A percentile compares a stretch with the other conserved stretches of the same genome.
Evolutionary conservation across 2,888 invertebrate genomes (phyloP).

Genomic region (Chorisops tibialis): DNA sequence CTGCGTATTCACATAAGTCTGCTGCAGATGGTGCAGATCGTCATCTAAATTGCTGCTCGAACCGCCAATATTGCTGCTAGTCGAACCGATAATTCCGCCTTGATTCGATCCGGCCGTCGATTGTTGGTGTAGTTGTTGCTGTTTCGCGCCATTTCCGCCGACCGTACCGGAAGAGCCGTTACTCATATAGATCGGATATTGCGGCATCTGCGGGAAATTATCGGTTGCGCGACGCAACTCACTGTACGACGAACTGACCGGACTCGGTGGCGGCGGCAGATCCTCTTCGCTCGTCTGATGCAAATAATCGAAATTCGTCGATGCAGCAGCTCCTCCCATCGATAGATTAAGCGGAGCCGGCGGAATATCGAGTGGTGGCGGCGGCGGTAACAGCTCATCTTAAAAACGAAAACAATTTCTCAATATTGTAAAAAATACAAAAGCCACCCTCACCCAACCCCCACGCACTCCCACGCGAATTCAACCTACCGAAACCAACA

Average conservation of each 20-base stretch:
- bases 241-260: conserved; percentile 87
- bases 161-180: background rate
- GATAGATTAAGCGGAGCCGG: conserved; percentile 52
- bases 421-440: background rate
- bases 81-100: no score
- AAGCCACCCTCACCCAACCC: no score
- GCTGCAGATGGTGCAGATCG: conserved; percentile 7
- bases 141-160: background rate
- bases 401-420: conserved; percentile 35
- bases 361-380: conserved; percentile 57
- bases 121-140: background rate
- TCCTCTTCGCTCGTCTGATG: conserved; percentile 56
- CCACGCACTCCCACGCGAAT: background rate
- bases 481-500: conserved; percentile 40
- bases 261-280: conserved; percentile 78
- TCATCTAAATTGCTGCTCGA: background rate
- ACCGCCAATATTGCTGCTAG: background rate
- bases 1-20: conserved; percentile 38
- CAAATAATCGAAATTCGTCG: conserved; percentile 46
- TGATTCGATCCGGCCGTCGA: no score
- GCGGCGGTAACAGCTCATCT: conserved; percentile 59
- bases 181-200: conserved; percentile 29
- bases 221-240: conserved; percentile 79
- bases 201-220: conserved; percentile 52
- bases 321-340: conserved; percentile 44